phyloP scores from a whole-genome alignment of 2,888 invertebrate species.

The Tortricodes alternella region DNA sequence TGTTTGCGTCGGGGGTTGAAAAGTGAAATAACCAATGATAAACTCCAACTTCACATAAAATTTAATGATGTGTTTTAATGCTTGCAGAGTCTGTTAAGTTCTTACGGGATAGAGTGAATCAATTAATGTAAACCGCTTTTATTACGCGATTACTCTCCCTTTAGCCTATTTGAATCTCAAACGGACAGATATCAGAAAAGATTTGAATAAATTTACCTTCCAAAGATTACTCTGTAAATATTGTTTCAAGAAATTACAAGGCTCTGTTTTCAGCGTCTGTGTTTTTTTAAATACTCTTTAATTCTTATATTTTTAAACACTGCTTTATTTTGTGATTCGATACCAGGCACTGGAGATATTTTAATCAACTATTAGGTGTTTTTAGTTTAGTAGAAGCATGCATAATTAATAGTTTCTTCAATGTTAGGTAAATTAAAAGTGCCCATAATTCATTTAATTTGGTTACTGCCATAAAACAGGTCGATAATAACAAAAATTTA shows the following conservation, averaged over 20 bases:
- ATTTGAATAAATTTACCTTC: conserved; percentile 25
- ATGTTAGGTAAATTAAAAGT: no score
- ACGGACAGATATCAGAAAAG: conserved; percentile 12
- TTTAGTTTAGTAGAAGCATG: no score
- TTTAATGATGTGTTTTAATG: conserved; percentile 15
- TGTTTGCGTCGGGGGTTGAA: no score
- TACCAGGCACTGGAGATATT: no score
- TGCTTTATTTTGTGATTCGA: no score
- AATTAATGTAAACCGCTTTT: conserved; percentile 22
- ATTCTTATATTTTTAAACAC: no score
- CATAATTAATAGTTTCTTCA: no score
- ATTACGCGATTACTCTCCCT: conserved; percentile 23
- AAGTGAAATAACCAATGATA: no score
- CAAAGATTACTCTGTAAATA: conserved; percentile 20
- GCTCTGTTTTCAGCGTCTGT: conserved; percentile 1
- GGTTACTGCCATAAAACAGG: no score
- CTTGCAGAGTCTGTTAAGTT: conserved; percentile 5
- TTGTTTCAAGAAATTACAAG: conserved; percentile 19
- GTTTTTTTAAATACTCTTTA: background rate
- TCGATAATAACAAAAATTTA: no score
- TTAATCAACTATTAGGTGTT: no score
- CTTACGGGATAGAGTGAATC: background rate
- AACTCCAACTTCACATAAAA: background rate
- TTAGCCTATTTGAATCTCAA: conserved; percentile 24
- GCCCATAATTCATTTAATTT: no score